A percentile compares a stretch with the other conserved stretches of the same genome.
phyloP scores from a whole-genome alignment of 1,140 invertebrate species.

The Dreissena rostriformis region DNA sequence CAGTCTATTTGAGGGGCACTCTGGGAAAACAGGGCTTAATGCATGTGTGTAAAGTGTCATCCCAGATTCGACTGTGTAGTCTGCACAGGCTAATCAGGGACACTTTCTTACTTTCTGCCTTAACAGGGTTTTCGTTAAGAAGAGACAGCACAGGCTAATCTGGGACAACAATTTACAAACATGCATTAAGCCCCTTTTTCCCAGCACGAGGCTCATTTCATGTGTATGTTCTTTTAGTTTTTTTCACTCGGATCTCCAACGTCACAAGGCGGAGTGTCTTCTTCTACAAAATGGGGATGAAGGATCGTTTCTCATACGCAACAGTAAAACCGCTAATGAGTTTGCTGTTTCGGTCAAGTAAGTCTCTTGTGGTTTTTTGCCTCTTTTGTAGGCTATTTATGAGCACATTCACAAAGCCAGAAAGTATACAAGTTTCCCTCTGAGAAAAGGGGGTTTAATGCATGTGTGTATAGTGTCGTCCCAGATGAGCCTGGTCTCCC shows the following conservation, averaged over 20 bases:
- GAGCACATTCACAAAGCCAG: no score
- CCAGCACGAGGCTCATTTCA: not conserved
- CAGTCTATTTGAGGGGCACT: no score
- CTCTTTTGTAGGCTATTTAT: no score
- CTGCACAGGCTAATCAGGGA: not conserved
- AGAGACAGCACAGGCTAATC: not conserved
- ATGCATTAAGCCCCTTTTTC: not conserved
- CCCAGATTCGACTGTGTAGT: no score
- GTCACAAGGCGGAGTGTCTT: conserved; percentile 76
- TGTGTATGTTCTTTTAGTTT: conserved; percentile 27
- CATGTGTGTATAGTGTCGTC: no score
- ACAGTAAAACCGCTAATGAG: conserved; percentile 66
- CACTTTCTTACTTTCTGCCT: not conserved
- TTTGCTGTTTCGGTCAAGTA: conserved; percentile 76
- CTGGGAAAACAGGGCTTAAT: no score
- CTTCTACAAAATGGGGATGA: conserved; percentile 76
- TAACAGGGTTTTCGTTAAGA: not conserved
- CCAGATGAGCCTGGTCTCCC: no score
- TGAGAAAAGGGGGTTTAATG: no score
- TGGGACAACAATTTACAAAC: not conserved
- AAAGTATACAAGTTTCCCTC: no score
- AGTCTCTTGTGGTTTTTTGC: not conserved
- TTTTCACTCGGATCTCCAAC: conserved; percentile 70
- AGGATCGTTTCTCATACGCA: conserved; percentile 74
- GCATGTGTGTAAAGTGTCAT: no score